A percentile compares a stretch with the other conserved stretches of the same genome.
These are phyloP conservation scores for Argyresthia goedartella DNA, from an alignment of 2,888 invertebrate species.

Conservation along the genomic window DNA sequence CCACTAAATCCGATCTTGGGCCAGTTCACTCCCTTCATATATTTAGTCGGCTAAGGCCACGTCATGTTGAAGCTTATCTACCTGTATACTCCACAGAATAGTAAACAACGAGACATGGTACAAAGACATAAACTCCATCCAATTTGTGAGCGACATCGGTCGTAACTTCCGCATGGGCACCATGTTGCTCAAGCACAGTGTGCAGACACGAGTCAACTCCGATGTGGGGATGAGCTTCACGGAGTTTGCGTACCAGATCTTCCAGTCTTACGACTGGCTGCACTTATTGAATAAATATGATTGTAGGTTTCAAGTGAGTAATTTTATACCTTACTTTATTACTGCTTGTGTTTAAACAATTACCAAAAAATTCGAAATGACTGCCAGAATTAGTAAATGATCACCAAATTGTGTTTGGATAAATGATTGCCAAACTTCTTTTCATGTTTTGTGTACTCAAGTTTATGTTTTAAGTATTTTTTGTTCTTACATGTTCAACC, in stretches of 20 bases:
- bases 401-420: no score
- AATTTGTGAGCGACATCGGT: constrained; percentile 86
- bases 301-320: constrained; percentile 85
- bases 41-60: no score
- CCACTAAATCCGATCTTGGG: no score
- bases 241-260: constrained; percentile 96
- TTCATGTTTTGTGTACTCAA: no score
- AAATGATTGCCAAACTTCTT: no score
- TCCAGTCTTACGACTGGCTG: constrained; percentile 97
- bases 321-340: neutral
- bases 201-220: constrained; percentile 79
- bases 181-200: constrained; percentile 86
- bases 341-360: no score
- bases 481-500: no score
- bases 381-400: no score
- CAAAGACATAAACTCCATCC: constrained; percentile 77
- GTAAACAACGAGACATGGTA: constrained; percentile 95
- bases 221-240: constrained; percentile 92
- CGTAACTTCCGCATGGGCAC: constrained; percentile 90
- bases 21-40: no score
- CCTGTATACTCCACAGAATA: constrained; percentile 67
- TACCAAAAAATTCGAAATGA: no score
- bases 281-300: constrained; percentile 80
- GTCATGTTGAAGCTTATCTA: no score
- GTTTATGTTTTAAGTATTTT: no score